Conservation (phyloP, 2,888 invertebrate species). For the Onchidella celtica region DNA sequence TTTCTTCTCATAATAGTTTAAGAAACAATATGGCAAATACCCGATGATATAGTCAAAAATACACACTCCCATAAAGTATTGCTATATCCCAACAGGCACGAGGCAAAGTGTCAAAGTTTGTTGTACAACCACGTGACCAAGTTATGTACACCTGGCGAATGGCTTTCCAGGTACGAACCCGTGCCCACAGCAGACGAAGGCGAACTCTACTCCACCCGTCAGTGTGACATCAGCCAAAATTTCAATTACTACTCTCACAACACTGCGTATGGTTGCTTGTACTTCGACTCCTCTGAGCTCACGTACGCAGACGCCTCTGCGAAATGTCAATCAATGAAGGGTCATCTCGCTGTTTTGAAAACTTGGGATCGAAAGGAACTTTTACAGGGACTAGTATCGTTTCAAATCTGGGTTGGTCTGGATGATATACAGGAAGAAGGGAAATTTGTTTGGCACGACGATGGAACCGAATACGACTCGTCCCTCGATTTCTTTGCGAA, state of each 20-base stretch:
- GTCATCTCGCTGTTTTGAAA: not conserved
- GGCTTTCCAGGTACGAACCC: not conserved
- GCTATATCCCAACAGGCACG: not conserved
- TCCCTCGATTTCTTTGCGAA: not conserved
- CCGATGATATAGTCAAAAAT: too few species aligned
- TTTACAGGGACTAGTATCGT: not conserved
- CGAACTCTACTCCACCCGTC: not conserved
- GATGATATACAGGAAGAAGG: not conserved
- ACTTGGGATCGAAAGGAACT: not conserved
- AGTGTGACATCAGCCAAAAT: not conserved
- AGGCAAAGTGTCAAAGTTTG: conserved; percentile 28
- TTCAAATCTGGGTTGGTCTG: conserved; percentile 3
- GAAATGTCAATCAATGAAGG: too few species aligned
- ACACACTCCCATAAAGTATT: too few species aligned
- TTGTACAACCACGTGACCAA: conserved; percentile 33
- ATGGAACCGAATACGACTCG: not conserved
- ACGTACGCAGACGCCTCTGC: too few species aligned
- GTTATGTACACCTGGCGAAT: not conserved
- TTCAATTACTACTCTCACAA: not conserved
- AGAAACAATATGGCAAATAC: too few species aligned
- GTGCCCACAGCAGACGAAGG: not conserved
- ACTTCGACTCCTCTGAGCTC: too few species aligned
- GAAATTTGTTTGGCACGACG: conserved; percentile 7
- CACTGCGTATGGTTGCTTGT: too few species aligned
- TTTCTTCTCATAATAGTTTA: too few species aligned